Evolutionary conservation across 1,140 invertebrate species (phyloP).

Genomic region (Lutraria rhynchaena): DNA sequence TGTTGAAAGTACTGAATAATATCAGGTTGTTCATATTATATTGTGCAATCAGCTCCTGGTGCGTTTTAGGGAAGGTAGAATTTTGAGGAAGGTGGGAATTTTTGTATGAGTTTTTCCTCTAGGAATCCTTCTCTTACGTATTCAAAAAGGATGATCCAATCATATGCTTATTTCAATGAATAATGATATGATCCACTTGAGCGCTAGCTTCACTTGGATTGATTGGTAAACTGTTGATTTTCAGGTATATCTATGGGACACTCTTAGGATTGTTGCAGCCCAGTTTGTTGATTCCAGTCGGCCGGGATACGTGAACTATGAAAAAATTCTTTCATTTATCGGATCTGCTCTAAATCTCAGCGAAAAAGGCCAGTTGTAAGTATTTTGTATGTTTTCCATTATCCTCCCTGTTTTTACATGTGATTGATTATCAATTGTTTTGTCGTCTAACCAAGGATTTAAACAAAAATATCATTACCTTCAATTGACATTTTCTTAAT

Average conservation of each 20-base stretch:
- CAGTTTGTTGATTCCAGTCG: constrained; percentile 57
- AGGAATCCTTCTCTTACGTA: too few relatives aligned
- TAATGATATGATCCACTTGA: too few relatives aligned
- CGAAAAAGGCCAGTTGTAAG: constrained; percentile 52
- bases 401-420: neutral
- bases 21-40: neutral
- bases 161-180: too few relatives aligned
- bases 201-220: too few relatives aligned
- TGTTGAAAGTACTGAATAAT: neutral
- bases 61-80: too few relatives aligned
- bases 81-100: too few relatives aligned
- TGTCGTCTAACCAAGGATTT: neutral
- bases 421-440: neutral
- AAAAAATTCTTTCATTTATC: constrained; percentile 59
- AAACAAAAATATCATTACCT: too few relatives aligned
- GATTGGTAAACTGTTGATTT: too few relatives aligned
- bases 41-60: too few relatives aligned
- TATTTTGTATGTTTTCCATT: neutral
- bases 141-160: too few relatives aligned
- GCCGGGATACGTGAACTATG: constrained; percentile 61
- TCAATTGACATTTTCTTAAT: too few relatives aligned
- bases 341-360: constrained; percentile 44
- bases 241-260: constrained; percentile 49
- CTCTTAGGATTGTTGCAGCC: constrained; percentile 45
- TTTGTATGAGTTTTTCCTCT: too few relatives aligned